phyloP scores from a whole-genome alignment of 2,797 vertebrate species.

The Betta splendens region DNA sequence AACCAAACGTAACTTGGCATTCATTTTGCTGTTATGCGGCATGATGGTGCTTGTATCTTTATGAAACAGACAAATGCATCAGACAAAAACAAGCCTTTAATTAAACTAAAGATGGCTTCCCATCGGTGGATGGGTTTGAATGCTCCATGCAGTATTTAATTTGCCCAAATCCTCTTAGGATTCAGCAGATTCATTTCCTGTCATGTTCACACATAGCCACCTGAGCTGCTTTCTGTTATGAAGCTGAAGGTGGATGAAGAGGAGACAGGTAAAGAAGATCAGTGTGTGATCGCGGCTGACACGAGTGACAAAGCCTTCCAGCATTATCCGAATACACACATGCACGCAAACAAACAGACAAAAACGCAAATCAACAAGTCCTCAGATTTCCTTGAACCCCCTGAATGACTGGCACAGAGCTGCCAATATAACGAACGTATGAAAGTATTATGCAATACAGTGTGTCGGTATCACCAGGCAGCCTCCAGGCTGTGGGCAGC shows the following conservation, averaged over 20 bases:
- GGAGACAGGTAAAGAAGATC: conserved; percentile 3
- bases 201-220: no score
- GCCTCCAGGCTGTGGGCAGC: conserved; percentile 42
- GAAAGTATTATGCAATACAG: conserved; percentile 42
- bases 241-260: conserved; percentile 7
- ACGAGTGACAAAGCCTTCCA: conserved; percentile 43
- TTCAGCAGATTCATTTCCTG: no score
- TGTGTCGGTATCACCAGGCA: conserved; percentile 28
- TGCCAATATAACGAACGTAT: conserved; percentile 5
- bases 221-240: conserved; percentile 4
- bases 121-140: conserved; percentile 8
- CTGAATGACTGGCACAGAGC: conserved; percentile 17
- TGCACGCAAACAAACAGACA: neutral
- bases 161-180: no score
- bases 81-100: conserved; percentile 30
- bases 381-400: conserved; percentile 2
- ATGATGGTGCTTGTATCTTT: conserved; percentile 19
- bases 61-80: conserved; percentile 20
- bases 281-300: conserved; percentile 16
- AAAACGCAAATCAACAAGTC: neutral
- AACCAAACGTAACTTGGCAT: conserved; percentile 28
- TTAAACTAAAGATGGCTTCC: conserved; percentile 32
- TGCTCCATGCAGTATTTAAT: no score
- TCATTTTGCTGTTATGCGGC: conserved; percentile 18
- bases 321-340: conserved; percentile 22